Conservation (phyloP, 2,113 vertebrate genomes). For the Pterophyllum scalare region DNA sequence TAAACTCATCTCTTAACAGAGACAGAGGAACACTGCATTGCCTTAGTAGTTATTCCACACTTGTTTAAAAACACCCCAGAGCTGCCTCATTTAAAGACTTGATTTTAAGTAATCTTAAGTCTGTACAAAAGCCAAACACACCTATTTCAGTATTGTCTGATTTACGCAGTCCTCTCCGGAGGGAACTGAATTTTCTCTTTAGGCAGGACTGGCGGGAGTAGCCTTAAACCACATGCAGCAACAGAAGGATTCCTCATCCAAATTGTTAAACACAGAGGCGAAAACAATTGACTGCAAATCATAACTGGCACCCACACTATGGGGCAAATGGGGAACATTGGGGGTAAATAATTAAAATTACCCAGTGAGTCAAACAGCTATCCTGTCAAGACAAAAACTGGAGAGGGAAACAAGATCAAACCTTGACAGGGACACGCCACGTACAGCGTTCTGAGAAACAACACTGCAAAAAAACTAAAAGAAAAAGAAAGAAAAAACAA, state of each 20-base stretch:
- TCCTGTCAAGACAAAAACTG: constrained; percentile 36
- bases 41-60: constrained; percentile 69
- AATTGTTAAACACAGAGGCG: constrained; percentile 51
- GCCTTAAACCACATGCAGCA: constrained; percentile 69
- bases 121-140: constrained; percentile 75
- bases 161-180: constrained; percentile 41
- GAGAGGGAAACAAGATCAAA: constrained; percentile 46
- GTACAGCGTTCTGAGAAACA: constrained; percentile 69
- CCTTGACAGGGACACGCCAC: constrained; percentile 50
- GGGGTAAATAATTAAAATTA: constrained; percentile 25
- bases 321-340: constrained; percentile 25
- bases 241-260: constrained; percentile 53
- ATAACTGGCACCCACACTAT: constrained; percentile 63
- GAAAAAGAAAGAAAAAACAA: not conserved
- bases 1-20: constrained; percentile 41
- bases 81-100: constrained; percentile 75
- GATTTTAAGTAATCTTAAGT: constrained; percentile 61
- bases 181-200: constrained; percentile 44
- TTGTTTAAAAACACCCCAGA: constrained; percentile 69
- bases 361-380: constrained; percentile 58
- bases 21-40: constrained; percentile 68
- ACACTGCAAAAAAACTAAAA: constrained; percentile 54
- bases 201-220: constrained; percentile 50
- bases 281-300: constrained; percentile 46
- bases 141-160: constrained; percentile 57